phyloP scores from a whole-genome alignment of 64 coral and sea anemone species.

The Montipora sp. region DNA sequence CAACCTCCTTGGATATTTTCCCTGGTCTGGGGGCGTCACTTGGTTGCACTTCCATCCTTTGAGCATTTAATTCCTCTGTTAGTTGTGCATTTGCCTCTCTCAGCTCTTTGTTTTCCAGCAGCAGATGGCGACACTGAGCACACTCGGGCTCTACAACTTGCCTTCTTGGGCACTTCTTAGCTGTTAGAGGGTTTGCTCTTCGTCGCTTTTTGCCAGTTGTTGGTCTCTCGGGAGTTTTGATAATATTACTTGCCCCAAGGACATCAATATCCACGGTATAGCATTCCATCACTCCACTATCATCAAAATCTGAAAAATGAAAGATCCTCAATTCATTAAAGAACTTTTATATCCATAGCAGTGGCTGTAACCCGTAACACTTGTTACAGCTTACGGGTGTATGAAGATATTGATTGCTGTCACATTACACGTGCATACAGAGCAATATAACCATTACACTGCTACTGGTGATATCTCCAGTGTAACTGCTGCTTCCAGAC shows the following conservation, averaged over 20 bases:
- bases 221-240: not conserved
- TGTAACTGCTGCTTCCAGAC: no score
- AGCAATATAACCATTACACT: no score
- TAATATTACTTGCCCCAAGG: conserved; percentile 6
- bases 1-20: conserved; percentile 53
- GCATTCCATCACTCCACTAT: conserved; percentile 6
- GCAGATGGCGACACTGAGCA: conserved; percentile 15
- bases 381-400: not conserved
- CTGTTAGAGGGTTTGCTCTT: not conserved
- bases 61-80: conserved; percentile 38
- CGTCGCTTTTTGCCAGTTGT: conserved; percentile 19
- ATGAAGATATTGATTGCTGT: not conserved
- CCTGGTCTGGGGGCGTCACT: conserved; percentile 35
- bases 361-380: not conserved
- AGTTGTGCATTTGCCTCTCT: conserved; percentile 27
- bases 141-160: conserved; percentile 2
- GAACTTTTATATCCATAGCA: not conserved
- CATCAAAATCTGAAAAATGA: not conserved
- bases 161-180: conserved; percentile 40
- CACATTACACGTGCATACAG: not conserved
- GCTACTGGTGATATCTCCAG: no score
- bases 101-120: conserved; percentile 24
- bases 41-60: not conserved
- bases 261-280: conserved; percentile 29
- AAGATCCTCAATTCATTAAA: conserved; percentile 2